These are phyloP conservation scores for Onychomys leucogaster DNA, from an alignment of 2,797 vertebrate genomes.

Conservation along the genomic window DNA sequence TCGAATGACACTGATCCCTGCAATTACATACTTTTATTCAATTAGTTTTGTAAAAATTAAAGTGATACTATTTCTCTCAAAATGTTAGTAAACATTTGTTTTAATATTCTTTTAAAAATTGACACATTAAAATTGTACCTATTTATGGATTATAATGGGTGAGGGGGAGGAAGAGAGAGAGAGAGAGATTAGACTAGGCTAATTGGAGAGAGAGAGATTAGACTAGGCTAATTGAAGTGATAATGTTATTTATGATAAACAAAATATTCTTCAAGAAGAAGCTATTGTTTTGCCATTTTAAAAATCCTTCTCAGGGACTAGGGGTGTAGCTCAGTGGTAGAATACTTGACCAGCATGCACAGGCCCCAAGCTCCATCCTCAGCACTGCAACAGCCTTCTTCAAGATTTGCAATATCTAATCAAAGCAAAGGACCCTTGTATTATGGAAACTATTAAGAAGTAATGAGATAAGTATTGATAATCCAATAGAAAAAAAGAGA, in stretches of 20 bases:
- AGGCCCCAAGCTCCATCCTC: neutral
- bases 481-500: slow-evolving; percentile 31
- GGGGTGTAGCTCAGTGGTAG: neutral
- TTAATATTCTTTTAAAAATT: neutral
- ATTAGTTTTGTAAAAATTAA: slow-evolving; percentile 51
- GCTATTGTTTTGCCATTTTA: slow-evolving; percentile 31
- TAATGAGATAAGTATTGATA: slow-evolving; percentile 13
- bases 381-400: neutral
- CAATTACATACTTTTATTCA: slow-evolving; percentile 50
- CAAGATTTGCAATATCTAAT: slow-evolving; percentile 23
- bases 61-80: neutral
- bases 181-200: neutral
- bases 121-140: neutral
- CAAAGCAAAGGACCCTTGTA: neutral
- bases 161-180: neutral
- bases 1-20: slow-evolving; percentile 59
- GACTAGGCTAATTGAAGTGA: neutral
- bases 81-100: neutral
- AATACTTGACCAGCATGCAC: neutral
- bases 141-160: neutral
- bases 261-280: slow-evolving; percentile 36
- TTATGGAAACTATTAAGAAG: slow-evolving; percentile 35
- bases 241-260: neutral
- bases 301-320: neutral
- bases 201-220: neutral